phyloP scores from a whole-genome alignment of 1,140 invertebrate species.

The Dendrolimus punctatus region DNA sequence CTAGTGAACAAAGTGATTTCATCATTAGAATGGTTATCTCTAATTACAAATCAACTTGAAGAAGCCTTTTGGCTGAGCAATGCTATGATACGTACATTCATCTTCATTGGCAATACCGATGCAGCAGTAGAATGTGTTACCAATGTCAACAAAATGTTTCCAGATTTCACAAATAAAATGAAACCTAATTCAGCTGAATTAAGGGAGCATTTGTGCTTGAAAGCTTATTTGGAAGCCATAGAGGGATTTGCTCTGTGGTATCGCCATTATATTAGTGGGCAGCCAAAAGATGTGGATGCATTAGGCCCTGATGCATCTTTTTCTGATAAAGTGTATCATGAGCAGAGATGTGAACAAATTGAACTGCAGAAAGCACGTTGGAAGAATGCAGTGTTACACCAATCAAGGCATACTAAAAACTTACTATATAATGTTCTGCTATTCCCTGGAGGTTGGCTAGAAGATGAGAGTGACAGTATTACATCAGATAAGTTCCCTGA shows the following conservation, averaged over 20 bases:
- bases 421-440: constrained; percentile 90
- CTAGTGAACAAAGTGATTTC: constrained; percentile 76
- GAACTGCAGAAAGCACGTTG: constrained; percentile 84
- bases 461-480: constrained; percentile 75
- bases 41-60: constrained; percentile 82
- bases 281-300: constrained; percentile 78
- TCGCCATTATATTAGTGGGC: constrained; percentile 83
- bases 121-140: constrained; percentile 72
- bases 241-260: constrained; percentile 94
- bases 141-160: constrained; percentile 62
- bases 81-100: constrained; percentile 89
- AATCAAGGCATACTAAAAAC: constrained; percentile 75
- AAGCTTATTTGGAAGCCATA: constrained; percentile 86
- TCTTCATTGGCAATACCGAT: constrained; percentile 65
- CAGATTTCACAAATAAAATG: constrained; percentile 45
- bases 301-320: constrained; percentile 79
- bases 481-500: constrained; percentile 53
- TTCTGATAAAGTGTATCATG: constrained; percentile 89
- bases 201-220: constrained; percentile 84
- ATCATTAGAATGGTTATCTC: constrained; percentile 90
- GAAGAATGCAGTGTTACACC: constrained; percentile 71
- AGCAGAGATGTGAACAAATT: constrained; percentile 86
- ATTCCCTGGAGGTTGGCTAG: constrained; percentile 93
- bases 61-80: constrained; percentile 91
- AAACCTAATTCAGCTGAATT: constrained; percentile 73